Base-by-base conservation (phyloP, 2,888 invertebrate genomes). In the Philopedon plagiatum region DNA sequence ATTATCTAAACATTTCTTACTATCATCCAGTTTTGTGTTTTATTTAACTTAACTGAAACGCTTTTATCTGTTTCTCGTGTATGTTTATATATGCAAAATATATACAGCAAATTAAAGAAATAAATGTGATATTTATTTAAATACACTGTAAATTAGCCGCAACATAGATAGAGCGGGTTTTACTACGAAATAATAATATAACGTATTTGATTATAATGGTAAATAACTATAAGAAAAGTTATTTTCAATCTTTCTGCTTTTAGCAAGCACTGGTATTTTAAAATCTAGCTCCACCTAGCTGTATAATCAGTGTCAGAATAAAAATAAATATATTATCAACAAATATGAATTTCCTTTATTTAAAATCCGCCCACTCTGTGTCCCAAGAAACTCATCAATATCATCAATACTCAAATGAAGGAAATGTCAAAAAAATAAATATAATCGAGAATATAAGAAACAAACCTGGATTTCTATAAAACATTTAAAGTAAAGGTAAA, bases 41-140 rank as follows among this genome's bases (percentile, higher is more conserved):
- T 58, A 39, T 62, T 19, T 62, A 63, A 41, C 44, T 15, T 64
- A 63, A 51, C 19, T 26, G 58, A 70, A 62, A 64, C 64, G 64
- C 64, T 64, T 70, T 39, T 63, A 41, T 62, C 62, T 44, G 68
- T 60, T 73, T 69, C n/a, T 72, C 9, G 64, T 32, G 46, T 58
- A 39, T 58, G 63, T 68, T 63, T 63, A 44, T 57, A 70, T 46
- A 58, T 46, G 23, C 46, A 44, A 71, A 54, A 66, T 54, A 60
- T 62, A 57, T 71, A 67, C 34, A 21, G 41, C 65, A 73, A 72
- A 39, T 60, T 37, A 62, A 64, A 49, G 11, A 56, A 64, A 46
- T 73, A 62, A 67, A 73, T 73, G 73, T 73, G 73, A 73, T 73
- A 73, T 73, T 70, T 69, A 69, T 73, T 73, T 64, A 73, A 73